Percentiles rank a stretch among this genome's conserved stretches.
Evolutionary conservation across 2,797 vertebrate species (phyloP).

Genomic region (Smutsia gigantea): DNA sequence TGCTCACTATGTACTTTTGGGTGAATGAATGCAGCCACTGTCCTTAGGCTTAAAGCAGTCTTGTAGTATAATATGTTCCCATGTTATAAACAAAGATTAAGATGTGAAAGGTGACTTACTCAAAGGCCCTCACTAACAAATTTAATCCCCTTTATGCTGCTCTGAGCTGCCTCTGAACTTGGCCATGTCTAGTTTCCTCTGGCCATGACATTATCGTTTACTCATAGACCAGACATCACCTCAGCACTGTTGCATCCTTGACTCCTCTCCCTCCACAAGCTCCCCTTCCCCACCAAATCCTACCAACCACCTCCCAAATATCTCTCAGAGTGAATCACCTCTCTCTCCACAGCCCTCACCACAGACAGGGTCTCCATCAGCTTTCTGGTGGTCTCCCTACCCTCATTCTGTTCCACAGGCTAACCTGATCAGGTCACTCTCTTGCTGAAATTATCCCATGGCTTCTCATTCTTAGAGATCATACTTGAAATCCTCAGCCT

Average conservation of each 20-base stretch:
- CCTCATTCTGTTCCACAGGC: neutral
- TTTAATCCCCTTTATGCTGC: neutral
- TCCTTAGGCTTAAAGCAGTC: neutral
- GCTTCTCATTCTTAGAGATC: neutral
- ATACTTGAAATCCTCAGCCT: neutral
- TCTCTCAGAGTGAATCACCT: neutral
- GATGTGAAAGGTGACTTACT: neutral
- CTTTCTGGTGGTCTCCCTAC: neutral
- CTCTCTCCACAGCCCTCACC: neutral
- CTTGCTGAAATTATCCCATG: neutral
- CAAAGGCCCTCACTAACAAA: neutral
- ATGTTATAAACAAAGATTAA: neutral
- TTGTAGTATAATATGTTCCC: neutral
- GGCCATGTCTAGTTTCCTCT: neutral
- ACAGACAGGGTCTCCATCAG: neutral
- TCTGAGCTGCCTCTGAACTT: constrained; percentile 29
- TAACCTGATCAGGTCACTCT: neutral
- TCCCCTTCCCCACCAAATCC: neutral
- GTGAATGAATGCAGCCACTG: neutral
- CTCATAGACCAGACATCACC: neutral
- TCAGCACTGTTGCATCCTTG: neutral
- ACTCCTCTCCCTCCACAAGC: neutral
- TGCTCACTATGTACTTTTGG: neutral
- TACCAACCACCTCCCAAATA: neutral
- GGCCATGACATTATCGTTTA: neutral